Conservation (phyloP, 2,797 vertebrate genomes). For the Neopelma chrysocephalum region DNA sequence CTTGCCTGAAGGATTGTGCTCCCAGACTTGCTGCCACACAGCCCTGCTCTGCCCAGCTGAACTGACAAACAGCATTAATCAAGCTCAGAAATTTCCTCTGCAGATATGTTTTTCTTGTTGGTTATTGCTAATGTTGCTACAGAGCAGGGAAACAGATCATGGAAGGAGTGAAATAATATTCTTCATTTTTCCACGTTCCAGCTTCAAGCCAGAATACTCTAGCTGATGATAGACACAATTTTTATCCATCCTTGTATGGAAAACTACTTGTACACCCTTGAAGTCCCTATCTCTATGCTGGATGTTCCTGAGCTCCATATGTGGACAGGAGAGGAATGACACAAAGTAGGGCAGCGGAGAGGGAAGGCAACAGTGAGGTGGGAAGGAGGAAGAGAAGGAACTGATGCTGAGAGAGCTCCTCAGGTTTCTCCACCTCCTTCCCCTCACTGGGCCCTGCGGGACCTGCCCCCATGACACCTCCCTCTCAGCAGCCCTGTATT, state of each 20-base stretch:
- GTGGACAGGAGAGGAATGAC: background rate
- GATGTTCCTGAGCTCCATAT: background rate
- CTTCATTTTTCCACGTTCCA: background rate
- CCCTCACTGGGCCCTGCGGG: background rate
- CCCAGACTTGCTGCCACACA: background rate
- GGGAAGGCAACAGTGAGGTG: background rate
- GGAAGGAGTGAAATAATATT: background rate
- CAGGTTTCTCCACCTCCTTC: slow-evolving; percentile 6
- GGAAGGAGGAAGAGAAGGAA: background rate
- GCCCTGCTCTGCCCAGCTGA: background rate
- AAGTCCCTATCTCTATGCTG: background rate
- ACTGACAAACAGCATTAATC: slow-evolving; percentile 50
- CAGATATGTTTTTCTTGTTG: background rate
- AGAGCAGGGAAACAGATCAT: background rate
- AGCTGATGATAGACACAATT: background rate
- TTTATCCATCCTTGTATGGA: background rate
- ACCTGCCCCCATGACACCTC: slow-evolving; percentile 21
- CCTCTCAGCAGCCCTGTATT: slow-evolving; percentile 12
- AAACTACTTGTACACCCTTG: background rate
- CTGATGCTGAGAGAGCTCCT: background rate
- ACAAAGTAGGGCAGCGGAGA: background rate
- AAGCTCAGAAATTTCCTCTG: slow-evolving; percentile 38
- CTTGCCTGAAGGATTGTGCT: slow-evolving; percentile 10
- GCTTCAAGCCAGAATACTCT: background rate
- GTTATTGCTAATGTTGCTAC: background rate